phyloP scores from a whole-genome alignment of 2,888 invertebrate genomes.

The Volucella inflata region DNA sequence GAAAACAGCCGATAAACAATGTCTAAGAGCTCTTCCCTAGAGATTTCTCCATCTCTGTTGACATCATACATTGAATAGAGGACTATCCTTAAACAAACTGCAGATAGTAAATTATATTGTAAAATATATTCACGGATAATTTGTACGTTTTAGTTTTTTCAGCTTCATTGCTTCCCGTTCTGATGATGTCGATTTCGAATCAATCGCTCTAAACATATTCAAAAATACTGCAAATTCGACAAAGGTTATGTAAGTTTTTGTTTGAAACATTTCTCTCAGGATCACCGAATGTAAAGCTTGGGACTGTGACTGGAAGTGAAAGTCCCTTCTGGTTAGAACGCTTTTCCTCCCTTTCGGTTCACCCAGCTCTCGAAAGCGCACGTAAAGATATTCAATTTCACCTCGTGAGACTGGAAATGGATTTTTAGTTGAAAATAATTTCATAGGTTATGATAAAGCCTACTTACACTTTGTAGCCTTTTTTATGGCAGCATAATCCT shows the following conservation, averaged over 20 bases:
- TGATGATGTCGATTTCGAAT: neutral
- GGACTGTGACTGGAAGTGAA: constrained; percentile 2
- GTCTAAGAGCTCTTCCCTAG: constrained; percentile 74
- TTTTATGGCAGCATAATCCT: constrained; percentile 1
- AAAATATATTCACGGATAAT: too few species aligned
- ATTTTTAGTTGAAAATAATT: neutral
- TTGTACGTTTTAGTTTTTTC: constrained; percentile 23
- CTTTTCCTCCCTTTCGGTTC: constrained; percentile 6
- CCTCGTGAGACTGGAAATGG: constrained; percentile 24
- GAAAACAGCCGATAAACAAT: constrained; percentile 76
- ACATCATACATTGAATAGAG: constrained; percentile 76
- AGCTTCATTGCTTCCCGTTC: neutral
- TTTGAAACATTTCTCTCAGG: constrained; percentile 52
- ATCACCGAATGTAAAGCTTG: constrained; percentile 28
- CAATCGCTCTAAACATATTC: constrained; percentile 24
- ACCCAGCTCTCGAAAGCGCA: constrained; percentile 27
- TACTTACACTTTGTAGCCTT: constrained; percentile 44
- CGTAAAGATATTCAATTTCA: constrained; percentile 52
- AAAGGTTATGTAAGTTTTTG: constrained; percentile 36
- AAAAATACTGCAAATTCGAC: constrained; percentile 51
- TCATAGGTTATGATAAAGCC: neutral
- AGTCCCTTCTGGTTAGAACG: constrained; percentile 26
- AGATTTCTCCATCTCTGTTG: constrained; percentile 68
- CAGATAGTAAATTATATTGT: neutral
- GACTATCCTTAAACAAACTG: constrained; percentile 47